Base-by-base conservation (phyloP, 37 sponge, comb jelly and placozoan genomes). In the Diacarnus erythraeanus region DNA sequence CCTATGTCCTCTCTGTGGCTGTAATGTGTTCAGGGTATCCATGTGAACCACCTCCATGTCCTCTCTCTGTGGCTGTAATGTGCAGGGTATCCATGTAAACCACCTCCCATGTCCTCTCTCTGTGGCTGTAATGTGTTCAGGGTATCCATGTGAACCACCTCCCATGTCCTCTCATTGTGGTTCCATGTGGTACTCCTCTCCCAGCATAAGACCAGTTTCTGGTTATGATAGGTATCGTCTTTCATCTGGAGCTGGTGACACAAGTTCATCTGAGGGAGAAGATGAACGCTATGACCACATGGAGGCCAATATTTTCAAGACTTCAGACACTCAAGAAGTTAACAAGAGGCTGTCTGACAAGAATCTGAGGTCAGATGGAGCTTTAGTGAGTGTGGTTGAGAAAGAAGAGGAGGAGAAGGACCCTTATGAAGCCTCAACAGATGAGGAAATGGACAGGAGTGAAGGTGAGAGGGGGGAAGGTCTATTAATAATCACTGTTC, bases 361-460 rank as follows among this genome's bases (percentile, higher is more conserved):
- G 22, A 34, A 35, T 68, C 39, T 35, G 38, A 38, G 37, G 22
- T 60, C 22, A 17, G 26, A 21, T 17, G 4, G 6, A 25, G 4
- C 9, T 60, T 6, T 5, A 60, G 61, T n/a, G 23, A 25, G 61
- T 25, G 61, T 47, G 61, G 3, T 17, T 20, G 23, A 60, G n/a
- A 60, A 17, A 54, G 75, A 22, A 25, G 70, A 71, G 35, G 76
- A 86, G 38, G 82, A 65, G 29, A 82, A 85, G 9, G 89, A 93
- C 43, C 79, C 75, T 1, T 93, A 93, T 71, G 93, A 82, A 22
- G 83, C 79, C 15, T 93, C 90, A 29, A 93, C 93, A 39, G 93
- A 93, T 79, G 93, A 93, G 51, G 92, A 68, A 9, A 72, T 74
- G 56, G 76, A 73, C 2, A 65, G 3, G 47, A 22, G 18, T 66